Base-by-base conservation (phyloP, 2,888 invertebrate species). In the Tinea semifulvella region DNA sequence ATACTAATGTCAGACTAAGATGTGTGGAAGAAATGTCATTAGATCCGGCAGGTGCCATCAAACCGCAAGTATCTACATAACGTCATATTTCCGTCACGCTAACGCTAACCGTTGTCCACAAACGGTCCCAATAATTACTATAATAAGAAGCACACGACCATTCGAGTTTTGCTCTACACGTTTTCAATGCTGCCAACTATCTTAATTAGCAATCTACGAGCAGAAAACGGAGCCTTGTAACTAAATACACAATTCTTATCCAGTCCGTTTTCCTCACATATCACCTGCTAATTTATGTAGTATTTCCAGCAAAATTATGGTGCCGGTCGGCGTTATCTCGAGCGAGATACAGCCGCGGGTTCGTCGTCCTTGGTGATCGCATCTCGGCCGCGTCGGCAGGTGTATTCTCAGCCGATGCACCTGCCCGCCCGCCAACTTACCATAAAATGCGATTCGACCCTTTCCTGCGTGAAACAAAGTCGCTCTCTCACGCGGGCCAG, bases 401-500 rank as follows among this genome's bases (percentile, higher is more conserved):
- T 80, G 80, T 66, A 73, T 27, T 36, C 44, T 16, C 28, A 22
- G 40, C 38, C 64, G 60, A 55, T 71, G 68, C 79, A 77, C 79
- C 77, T 79, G 77, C 72, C 68, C 61, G 61, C 60, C 64, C 69
- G 72, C 69, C 75, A 71, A 71, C 77, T 75, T 74, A 75, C 75
- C 75, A 77, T 79, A 77, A 77, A 79, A 79, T 75, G 76, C 74
- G 72, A 77, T 74, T 68, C 63, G 59, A 71, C 68, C 68, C 68
- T 65, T 71, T 69, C 71, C 70, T 56, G 65, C 56, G 58, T 68
- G 68, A 69, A 75, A 70, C 69, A 64, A 66, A 55, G 56, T 58
- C 40, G 26, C 52, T 75, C 77, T 68, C 71, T 51, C 63, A 70
- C 67, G 55, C 59, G 58, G 42, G 46, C 47, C 45, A 52, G 61